Conservation (phyloP, 2,888 invertebrate species). For the Volucella bombylans region DNA sequence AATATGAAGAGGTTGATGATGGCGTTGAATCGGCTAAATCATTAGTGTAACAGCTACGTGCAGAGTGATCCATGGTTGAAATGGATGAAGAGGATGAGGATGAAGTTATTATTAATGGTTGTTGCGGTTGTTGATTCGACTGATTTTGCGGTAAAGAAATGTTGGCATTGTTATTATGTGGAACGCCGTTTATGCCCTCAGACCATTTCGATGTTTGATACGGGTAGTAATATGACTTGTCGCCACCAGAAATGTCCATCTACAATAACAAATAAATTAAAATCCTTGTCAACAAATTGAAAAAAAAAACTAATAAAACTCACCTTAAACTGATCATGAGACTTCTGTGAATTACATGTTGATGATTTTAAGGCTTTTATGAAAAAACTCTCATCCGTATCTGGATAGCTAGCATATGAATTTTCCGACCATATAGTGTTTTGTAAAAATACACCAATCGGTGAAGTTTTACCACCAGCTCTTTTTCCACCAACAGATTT, state of each 20-base stretch:
- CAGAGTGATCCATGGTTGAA: constrained; percentile 68
- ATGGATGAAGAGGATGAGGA: constrained; percentile 67
- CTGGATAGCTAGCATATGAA: constrained; percentile 75
- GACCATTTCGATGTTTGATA: constrained; percentile 78
- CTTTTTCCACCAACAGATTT: constrained; percentile 73
- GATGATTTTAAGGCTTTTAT: constrained; percentile 77
- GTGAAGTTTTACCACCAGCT: constrained; percentile 72
- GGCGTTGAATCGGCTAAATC: constrained; percentile 61
- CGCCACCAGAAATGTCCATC: constrained; percentile 67
- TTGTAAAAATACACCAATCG: constrained; percentile 83
- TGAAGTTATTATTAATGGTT: constrained; percentile 54
- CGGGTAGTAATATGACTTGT: constrained; percentile 65
- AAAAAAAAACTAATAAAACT: no score
- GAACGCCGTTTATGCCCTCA: constrained; percentile 78
- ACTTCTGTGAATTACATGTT: constrained; percentile 56
- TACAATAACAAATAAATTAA: constrained; percentile 29
- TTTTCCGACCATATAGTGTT: constrained; percentile 84
- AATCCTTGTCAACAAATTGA: no score
- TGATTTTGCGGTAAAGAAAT: constrained; percentile 39
- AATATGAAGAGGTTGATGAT: constrained; percentile 71
- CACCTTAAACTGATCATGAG: constrained; percentile 69
- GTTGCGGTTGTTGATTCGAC: constrained; percentile 63
- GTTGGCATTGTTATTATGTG: constrained; percentile 49
- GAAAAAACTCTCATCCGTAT: constrained; percentile 78
- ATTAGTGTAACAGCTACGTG: constrained; percentile 62